Base-by-base conservation (phyloP, 2,797 vertebrate genomes). In the Spinus pinus region DNA sequence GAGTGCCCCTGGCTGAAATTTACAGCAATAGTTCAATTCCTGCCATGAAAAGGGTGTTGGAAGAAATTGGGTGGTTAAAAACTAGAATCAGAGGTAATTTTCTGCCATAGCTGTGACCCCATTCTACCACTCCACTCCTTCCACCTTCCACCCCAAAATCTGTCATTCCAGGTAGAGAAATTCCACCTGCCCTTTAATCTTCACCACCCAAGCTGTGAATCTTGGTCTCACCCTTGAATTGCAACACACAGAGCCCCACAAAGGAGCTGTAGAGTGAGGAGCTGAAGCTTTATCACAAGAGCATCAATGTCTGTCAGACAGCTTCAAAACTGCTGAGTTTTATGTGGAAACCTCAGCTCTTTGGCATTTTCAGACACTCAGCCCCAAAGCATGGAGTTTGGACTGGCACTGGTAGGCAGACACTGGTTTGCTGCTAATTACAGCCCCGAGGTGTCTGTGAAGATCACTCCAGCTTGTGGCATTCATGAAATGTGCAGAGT, bases 311-410 rank as follows among this genome's bases (percentile, higher is more conserved):
- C 50, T 82, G 33, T 53, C 42, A 83, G 51, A 47, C 16, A 62
- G 30, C 72, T 74, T 39, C 62, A 57, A 6, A 47, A 69, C 22
- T 60, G 20, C 12, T 3, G 53, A 51, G 31, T 75, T 91, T 70
- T 30, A 37, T 39, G 35, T 81, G 58, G 57, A 81, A 94, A 66
- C 24, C 44, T 84, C 47, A 33, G 1, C 23, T 86, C 62, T n/a
- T 74, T 58, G 44, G 27, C 82, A 96, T 72, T 95, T 95, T 46
- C 81, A 90, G 83, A 37, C 75, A n/a, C 30, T 66, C 54, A 95
- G 39, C 6, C 47, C 66, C 70, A 56, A 41, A 89, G 31, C 0
- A 0, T 1, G 37, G n/a, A 7, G 7, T 86, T 81, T 64, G 75
- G 42, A 56, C 53, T 65, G 84, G 51, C 81, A 62, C 47, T 61